Evolutionary conservation across 2,888 invertebrate genomes (phyloP).

Genomic region (Rosalia funebris): DNA sequence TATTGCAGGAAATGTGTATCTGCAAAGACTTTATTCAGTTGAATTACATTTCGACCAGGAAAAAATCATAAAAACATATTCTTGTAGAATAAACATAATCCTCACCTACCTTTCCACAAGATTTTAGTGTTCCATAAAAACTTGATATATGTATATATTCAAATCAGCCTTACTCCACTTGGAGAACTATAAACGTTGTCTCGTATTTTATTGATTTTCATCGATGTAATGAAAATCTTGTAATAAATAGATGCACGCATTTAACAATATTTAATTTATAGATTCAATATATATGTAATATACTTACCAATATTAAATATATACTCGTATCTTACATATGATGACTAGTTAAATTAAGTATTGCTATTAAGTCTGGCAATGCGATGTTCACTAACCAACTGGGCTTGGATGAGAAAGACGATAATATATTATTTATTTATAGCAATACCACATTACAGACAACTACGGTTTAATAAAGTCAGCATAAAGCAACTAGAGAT

Average conservation of each 20-base stretch:
- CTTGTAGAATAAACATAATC: slow-evolving; percentile 44
- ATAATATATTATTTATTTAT: too few relatives aligned
- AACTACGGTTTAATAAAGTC: too few relatives aligned
- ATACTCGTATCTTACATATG: too few relatives aligned
- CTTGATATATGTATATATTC: slow-evolving; percentile 46
- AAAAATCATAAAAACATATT: slow-evolving; percentile 47
- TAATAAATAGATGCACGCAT: background rate
- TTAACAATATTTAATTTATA: background rate
- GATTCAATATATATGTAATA: too few relatives aligned
- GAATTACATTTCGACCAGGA: slow-evolving; percentile 23
- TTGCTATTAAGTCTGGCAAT: too few relatives aligned
- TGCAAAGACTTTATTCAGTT: background rate
- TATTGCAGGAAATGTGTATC: background rate
- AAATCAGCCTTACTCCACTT: slow-evolving; percentile 39
- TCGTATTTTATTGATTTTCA: slow-evolving; percentile 16
- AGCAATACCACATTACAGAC: too few relatives aligned
- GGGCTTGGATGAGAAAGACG: too few relatives aligned
- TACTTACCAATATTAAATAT: too few relatives aligned
- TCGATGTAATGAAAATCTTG: background rate
- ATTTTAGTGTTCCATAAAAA: slow-evolving; percentile 45
- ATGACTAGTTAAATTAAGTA: too few relatives aligned
- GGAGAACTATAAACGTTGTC: slow-evolving; percentile 14
- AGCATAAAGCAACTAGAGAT: too few relatives aligned
- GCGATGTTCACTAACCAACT: too few relatives aligned
- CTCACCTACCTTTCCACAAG: slow-evolving; percentile 44